Base-by-base conservation (phyloP, 1,140 invertebrate genomes). In the Melanaphis sacchari region DNA sequence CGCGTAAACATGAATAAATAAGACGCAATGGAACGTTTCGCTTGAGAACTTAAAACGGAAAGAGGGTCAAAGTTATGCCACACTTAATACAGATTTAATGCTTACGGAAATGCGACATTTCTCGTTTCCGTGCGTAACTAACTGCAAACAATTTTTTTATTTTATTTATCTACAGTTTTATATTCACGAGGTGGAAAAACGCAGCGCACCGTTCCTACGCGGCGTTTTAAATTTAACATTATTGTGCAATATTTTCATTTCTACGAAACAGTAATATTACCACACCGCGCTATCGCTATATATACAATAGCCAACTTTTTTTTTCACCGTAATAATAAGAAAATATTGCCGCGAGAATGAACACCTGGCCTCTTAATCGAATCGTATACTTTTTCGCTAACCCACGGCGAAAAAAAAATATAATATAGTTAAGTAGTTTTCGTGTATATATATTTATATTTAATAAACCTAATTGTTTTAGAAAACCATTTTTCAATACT, bases 351-450 rank as follows among this genome's bases (percentile, higher is more conserved):
- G 24, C 54, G 54, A 66, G 54, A 90, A 90, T 8, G 89, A 90
- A 90, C 89, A 90, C 89, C 89, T 90, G 89, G 89, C 88, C 59
- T 41, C 89, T 90, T 90, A 90, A 90, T 90, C 52, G 89, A 90
- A 90, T 90, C 54, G 41, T 59, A 49, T 88, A 40, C 66, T 41
- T 66, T 90, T 41, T 41, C 38, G 15, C 52, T 41, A n/a, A 41
- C 36, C 22, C 52, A 1, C 41, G 24, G 40, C 26, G 18, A 59
- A 90, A 40, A 59, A 90, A 88, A 46, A 43, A 89, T 89, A 89
- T 89, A 89, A 52, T 89, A 52, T 52, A 38, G 87, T 52, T 24
- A 52, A 89, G 88, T 54, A 89, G 8, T 89, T 89, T 52, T 26
- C 24, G 46, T 49, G 7, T 26, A 49, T 38, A 26, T 84, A 85